These are phyloP conservation scores for Diarsia dahlii DNA, from an alignment of 2,888 invertebrate species.

Conservation along the genomic window DNA sequence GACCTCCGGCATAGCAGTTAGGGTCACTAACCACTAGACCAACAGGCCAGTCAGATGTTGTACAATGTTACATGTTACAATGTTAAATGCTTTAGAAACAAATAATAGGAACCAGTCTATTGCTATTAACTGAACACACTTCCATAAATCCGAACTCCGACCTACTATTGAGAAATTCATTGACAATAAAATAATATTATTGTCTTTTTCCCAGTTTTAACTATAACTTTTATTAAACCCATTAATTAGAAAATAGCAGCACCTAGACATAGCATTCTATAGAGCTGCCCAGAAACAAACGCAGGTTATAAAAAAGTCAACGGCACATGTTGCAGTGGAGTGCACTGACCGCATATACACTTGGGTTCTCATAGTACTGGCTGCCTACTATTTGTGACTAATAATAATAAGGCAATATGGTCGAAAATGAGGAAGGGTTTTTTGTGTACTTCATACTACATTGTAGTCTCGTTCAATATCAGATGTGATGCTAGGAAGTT, in stretches of 20 bases:
- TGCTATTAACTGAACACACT: neutral
- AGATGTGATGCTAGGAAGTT: neutral
- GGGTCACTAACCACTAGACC: no score
- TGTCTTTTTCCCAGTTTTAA: neutral
- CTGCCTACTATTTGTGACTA: conserved; percentile 15
- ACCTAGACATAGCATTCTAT: neutral
- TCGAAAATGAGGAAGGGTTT: neutral
- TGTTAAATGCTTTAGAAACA: neutral
- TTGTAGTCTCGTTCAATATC: neutral
- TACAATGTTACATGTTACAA: no score
- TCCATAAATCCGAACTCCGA: neutral
- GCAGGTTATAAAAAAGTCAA: conserved; percentile 57
- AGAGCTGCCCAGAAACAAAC: conserved; percentile 30
- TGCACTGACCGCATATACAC: conserved; percentile 42
- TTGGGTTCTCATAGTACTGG: conserved; percentile 6
- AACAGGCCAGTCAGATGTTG: no score
- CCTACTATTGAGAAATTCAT: neutral
- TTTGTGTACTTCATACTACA: no score
- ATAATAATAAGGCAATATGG: neutral
- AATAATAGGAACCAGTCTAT: neutral
- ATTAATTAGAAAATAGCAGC: neutral
- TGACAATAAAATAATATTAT: neutral
- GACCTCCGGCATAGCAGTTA: no score
- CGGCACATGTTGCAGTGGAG: conserved; percentile 56
- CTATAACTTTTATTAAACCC: neutral